Conservation (phyloP, 2,113 vertebrate genomes). For the Colius striatus region DNA sequence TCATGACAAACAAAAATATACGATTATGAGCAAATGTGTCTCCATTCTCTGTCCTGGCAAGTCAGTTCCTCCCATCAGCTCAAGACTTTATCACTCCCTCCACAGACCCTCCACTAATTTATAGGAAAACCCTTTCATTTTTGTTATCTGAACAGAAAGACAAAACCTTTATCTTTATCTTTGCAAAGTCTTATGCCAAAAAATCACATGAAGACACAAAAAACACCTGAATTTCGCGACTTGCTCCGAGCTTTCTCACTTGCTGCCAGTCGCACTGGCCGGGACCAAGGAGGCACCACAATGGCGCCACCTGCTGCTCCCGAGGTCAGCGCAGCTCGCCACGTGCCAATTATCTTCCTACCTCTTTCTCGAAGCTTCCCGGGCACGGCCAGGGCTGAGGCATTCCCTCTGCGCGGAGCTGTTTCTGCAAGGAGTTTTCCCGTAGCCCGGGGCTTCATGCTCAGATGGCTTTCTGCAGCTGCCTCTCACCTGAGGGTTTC, state of each 20-base stretch:
- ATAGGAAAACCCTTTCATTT: rapidly evolving
- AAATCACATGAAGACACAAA: rapidly evolving
- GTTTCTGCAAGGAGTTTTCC: rapidly evolving
- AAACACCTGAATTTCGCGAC: rapidly evolving
- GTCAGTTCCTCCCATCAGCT: rapidly evolving
- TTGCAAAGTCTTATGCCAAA: rapidly evolving
- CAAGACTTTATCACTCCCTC: rapidly evolving
- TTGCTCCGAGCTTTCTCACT: no score
- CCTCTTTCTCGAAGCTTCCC: background rate
- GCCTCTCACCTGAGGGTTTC: rapidly evolving
- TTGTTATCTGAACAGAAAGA: rapidly evolving
- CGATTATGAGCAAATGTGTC: rapidly evolving
- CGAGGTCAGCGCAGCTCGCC: rapidly evolving
- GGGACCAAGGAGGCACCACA: rapidly evolving
- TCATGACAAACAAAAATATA: rapidly evolving
- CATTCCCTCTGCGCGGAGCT: no score
- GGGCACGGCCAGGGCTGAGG: rapidly evolving
- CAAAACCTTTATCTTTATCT: rapidly evolving
- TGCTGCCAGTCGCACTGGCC: no score
- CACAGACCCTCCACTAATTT: rapidly evolving
- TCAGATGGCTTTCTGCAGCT: rapidly evolving
- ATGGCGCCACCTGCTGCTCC: no score
- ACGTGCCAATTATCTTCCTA: background rate
- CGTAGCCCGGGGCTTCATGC: no score
- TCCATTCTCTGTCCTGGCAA: rapidly evolving